Base-by-base conservation (phyloP, 2,797 vertebrate species). In the Chiroxiphia lanceolata region DNA sequence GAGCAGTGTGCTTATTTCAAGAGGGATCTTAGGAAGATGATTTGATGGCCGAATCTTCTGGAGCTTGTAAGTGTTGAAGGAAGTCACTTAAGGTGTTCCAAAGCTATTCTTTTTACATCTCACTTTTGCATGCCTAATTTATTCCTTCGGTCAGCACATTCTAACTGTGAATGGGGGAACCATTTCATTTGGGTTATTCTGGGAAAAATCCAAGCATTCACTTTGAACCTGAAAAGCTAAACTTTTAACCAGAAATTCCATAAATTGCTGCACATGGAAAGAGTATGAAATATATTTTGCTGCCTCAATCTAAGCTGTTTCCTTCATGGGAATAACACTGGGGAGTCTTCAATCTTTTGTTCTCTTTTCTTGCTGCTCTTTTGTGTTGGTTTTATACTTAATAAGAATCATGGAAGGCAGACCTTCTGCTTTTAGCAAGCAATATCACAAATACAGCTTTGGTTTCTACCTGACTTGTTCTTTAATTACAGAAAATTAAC, bases 401-500 rank as follows among this genome's bases (percentile, higher is more conserved):
- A 19, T 61, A 61, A 88, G 50, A 91, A 60, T 23, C 59, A n/a
- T 45, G 36, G 61, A 88, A 91, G 22, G 29, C n/a, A 87, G 22
- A 40, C 18, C 36, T 56, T 83, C 75, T 88, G 47, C 63, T 94
- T 95, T 89, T 50, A 83, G 33, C 63, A 80, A 94, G 68, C 67
- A 67, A 56, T 47, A 40, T 44, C 85, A 88, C 59, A 92, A 93
- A 92, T 72, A 79, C 63, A 70, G 44, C 29, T 90, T 81, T 87
- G 27, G 70, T 93, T 96, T 96, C 93, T 93, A 96, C 94, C 94
- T 96, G 92, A 87, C 80, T 96, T 95, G 68, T 95, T 96, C 92
- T 95, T 96, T 96, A 96, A 92, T 85, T 94, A 88, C 71, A 95
- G 77, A 95, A 96, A 97, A 96, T 95, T 93, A 92, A 85, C 79